A percentile compares a stretch with the other conserved stretches of the same genome.
Conservation (phyloP, 2,797 vertebrate species). For the Pangasius larnaudii region DNA sequence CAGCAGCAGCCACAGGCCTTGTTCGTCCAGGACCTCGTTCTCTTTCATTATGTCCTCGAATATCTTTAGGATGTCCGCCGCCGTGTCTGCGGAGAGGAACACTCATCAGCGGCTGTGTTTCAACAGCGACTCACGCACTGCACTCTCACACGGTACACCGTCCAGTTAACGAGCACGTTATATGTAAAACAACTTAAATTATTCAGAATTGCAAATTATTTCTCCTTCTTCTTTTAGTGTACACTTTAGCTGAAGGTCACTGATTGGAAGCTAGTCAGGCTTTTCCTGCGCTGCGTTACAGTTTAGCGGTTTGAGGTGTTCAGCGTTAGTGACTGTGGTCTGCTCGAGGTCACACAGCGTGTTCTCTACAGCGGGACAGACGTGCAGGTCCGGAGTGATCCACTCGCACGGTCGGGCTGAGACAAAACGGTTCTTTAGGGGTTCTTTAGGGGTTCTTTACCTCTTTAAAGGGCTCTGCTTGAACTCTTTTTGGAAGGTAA, state of each 20-base stretch:
- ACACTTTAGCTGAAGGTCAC: not conserved
- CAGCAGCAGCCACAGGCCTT: conserved; percentile 78
- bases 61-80: conserved; percentile 76
- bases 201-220: not conserved
- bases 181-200: not conserved
- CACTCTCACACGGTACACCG: not conserved
- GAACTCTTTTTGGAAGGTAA: not conserved
- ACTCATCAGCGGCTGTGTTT: not conserved
- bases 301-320: not conserved
- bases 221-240: not conserved
- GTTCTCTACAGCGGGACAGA: conserved; percentile 68
- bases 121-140: not conserved
- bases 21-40: conserved; percentile 59
- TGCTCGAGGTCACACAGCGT: conserved; percentile 72
- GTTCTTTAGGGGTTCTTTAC: not conserved
- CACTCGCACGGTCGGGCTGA: conserved; percentile 47
- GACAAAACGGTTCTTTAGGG: not conserved
- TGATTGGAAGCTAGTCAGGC: not conserved
- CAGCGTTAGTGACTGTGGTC: conserved; percentile 70
- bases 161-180: no score
- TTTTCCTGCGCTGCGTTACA: not conserved
- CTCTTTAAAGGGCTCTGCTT: no score
- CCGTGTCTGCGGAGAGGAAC: conserved; percentile 75
- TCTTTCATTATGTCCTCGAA: conserved; percentile 76
- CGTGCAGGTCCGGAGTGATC: conserved; percentile 59